Percentiles rank a stretch among this genome's conserved stretches.
phyloP scores from a whole-genome alignment of 2,797 vertebrate genomes.

The Sternotherus odoratus region DNA sequence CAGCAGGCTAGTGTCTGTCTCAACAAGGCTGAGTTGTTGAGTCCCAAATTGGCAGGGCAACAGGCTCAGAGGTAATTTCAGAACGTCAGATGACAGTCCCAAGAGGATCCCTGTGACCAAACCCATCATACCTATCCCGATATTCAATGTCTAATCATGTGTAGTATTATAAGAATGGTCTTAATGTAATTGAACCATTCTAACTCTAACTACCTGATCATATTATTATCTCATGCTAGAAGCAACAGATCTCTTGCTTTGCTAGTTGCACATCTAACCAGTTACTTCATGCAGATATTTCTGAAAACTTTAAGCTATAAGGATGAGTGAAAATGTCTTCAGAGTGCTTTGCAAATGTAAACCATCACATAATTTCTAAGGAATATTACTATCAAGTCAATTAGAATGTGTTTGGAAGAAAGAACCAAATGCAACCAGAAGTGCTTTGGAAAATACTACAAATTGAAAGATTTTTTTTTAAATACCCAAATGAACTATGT shows the following conservation, averaged over 20 bases:
- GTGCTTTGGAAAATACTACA: neutral
- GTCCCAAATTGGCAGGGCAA: no score
- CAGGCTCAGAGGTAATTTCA: no score
- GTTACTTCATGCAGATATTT: neutral
- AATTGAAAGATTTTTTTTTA: neutral
- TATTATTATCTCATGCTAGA: neutral
- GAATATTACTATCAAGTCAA: neutral
- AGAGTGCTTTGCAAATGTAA: neutral
- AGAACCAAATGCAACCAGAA: neutral
- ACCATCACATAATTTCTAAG: neutral
- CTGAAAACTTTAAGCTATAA: neutral
- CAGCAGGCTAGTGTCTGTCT: no score
- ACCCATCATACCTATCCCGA: neutral
- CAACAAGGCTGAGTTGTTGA: no score
- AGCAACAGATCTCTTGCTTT: neutral
- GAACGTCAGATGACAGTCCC: no score
- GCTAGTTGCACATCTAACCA: rapidly evolving
- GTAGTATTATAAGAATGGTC: neutral
- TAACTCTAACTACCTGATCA: neutral
- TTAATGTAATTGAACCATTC: neutral
- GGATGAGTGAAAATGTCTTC: neutral
- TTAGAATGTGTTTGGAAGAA: neutral
- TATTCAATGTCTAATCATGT: neutral
- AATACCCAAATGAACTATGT: neutral
- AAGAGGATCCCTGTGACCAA: no score